A percentile compares a stretch with the other conserved stretches of the same genome.
Conservation (phyloP, 2,113 vertebrate species). For the Chamaea fasciata region DNA sequence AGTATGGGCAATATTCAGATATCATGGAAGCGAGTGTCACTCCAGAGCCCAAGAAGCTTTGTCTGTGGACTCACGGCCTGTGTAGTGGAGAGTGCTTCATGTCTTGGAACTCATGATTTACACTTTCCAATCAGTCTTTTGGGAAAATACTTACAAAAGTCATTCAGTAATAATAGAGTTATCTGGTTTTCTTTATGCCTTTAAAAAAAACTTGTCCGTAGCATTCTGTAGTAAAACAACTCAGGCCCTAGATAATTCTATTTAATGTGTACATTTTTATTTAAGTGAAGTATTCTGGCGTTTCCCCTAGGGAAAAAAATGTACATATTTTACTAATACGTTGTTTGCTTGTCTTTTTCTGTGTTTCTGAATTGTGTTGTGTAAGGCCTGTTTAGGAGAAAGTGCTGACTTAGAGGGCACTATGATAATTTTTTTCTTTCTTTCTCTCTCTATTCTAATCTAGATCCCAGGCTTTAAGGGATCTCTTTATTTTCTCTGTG, state of each 20-base stretch:
- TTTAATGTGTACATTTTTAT: neutral
- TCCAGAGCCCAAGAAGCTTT: neutral
- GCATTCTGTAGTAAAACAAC: neutral
- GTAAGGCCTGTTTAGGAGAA: neutral
- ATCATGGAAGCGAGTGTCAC: neutral
- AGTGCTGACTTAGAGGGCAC: neutral
- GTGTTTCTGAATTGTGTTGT: neutral
- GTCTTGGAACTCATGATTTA: neutral
- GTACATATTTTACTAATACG: neutral
- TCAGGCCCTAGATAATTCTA: neutral
- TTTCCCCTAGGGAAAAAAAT: fast-evolving
- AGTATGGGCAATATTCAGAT: slow-evolving; percentile 63
- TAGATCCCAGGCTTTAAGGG: neutral
- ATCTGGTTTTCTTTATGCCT: neutral
- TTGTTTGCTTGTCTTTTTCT: neutral
- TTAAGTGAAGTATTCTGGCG: neutral
- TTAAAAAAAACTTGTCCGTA: fast-evolving
- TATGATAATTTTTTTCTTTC: neutral
- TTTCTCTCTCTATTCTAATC: neutral
- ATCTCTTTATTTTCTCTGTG: neutral
- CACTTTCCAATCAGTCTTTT: neutral
- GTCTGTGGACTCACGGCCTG: neutral
- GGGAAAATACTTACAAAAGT: neutral
- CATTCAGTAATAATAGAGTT: neutral
- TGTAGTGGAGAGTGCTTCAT: neutral